Conservation (phyloP, 2,797 vertebrate genomes). For the Rhadinocentrus ornatus region DNA sequence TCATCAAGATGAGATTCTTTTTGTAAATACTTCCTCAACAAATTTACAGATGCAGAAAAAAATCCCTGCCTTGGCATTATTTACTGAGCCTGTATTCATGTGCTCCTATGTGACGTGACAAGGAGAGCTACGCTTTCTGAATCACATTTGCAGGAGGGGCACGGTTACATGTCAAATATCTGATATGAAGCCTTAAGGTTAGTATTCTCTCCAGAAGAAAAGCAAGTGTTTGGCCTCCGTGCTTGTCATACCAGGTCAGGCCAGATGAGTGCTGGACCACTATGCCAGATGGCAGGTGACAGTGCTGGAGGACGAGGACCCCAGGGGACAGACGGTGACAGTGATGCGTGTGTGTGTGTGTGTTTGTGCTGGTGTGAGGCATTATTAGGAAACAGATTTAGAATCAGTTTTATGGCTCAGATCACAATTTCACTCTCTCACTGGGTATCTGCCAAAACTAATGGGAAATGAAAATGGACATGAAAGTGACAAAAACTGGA, state of each 20-base stretch:
- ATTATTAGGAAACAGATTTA: constrained; percentile 6
- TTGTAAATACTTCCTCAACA: neutral
- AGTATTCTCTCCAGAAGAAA: constrained; percentile 22
- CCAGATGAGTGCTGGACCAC: constrained; percentile 50
- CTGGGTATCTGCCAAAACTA: neutral
- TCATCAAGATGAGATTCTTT: neutral
- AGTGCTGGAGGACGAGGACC: constrained; percentile 34
- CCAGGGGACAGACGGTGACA: constrained; percentile 33
- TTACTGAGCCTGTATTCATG: neutral
- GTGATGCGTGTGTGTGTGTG: constrained; percentile 8
- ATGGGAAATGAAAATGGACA: neutral
- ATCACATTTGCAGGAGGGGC: constrained; percentile 8
- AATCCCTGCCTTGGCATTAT: neutral
- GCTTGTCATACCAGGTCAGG: constrained; percentile 41
- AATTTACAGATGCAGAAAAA: neutral
- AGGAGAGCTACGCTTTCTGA: neutral
- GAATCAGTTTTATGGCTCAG: neutral
- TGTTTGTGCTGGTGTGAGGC: constrained; percentile 2
- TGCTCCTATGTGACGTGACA: neutral
- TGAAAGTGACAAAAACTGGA: constrained; percentile 1
- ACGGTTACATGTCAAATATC: constrained; percentile 29
- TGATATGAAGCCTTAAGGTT: constrained; percentile 17
- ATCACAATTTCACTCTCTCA: constrained; percentile 6
- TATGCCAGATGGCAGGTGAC: constrained; percentile 65
- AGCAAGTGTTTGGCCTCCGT: constrained; percentile 34